phyloP scores from a whole-genome alignment of 2,113 vertebrate species.

The Scopus umbretta region DNA sequence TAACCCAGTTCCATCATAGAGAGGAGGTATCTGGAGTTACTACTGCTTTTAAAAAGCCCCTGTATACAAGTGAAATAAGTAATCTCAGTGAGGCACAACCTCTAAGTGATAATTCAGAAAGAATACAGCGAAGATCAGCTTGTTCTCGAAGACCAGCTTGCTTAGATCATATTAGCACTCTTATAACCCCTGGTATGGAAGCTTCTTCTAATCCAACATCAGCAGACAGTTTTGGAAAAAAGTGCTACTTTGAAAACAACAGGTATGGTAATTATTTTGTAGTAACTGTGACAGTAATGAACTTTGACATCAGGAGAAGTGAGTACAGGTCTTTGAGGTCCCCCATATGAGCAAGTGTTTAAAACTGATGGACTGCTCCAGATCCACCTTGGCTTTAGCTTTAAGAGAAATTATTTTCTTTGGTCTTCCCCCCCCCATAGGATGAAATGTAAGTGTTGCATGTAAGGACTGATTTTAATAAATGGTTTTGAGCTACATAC shows the following conservation, averaged over 20 bases:
- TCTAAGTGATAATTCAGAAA: not conserved
- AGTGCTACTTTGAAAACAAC: not conserved
- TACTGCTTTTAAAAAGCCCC: not conserved
- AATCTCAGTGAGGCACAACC: not conserved
- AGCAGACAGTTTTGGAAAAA: not conserved
- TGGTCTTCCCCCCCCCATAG: too few species aligned
- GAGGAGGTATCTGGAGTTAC: not conserved
- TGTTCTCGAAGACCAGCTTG: not conserved
- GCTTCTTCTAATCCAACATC: not conserved
- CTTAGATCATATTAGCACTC: not conserved
- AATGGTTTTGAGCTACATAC: not conserved
- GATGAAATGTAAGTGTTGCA: not conserved
- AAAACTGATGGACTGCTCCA: not conserved
- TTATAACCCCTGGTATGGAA: not conserved
- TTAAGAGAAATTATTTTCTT: not conserved
- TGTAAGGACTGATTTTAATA: not conserved
- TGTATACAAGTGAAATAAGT: not conserved
- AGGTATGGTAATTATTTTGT: not conserved
- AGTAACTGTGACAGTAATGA: not conserved
- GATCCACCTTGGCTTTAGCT: not conserved
- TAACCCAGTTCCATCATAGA: not conserved
- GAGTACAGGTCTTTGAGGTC: not conserved
- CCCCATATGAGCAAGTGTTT: not conserved
- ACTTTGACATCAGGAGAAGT: not conserved
- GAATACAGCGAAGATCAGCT: not conserved